Evolutionary conservation across 2,113 vertebrate species (phyloP).

Genomic region (Cairina moschata): DNA sequence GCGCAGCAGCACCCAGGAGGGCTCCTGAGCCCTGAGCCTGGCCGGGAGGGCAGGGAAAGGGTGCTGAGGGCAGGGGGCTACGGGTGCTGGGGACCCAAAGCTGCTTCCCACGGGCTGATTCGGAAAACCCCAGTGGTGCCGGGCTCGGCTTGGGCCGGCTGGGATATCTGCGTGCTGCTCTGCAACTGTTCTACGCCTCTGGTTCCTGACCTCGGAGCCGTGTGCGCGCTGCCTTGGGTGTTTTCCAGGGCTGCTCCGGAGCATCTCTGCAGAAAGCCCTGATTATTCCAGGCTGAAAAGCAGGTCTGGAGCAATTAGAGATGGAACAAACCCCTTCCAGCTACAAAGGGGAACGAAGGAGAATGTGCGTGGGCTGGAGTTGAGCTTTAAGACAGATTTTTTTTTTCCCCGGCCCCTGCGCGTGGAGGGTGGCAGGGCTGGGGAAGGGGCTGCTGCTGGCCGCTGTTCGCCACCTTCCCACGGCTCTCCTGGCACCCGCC

Average conservation of each 20-base stretch:
- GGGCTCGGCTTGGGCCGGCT: accelerated
- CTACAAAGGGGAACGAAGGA: not conserved
- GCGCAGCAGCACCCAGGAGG: not conserved
- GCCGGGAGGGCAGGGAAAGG: not conserved
- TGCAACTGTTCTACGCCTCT: not conserved
- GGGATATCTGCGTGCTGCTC: not conserved
- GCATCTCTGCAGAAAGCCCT: not conserved
- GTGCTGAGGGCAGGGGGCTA: not conserved
- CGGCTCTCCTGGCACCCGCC: not conserved
- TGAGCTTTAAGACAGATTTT: not conserved
- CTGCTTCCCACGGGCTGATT: not conserved
- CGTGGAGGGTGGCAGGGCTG: not conserved
- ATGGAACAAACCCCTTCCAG: not conserved
- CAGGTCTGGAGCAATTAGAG: not conserved
- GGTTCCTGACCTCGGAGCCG: not conserved
- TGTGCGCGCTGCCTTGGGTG: not conserved
- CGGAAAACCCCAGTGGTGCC: not conserved
- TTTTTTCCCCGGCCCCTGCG: not conserved
- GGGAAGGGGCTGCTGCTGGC: not conserved
- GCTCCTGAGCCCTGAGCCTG: not conserved
- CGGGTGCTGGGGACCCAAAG: accelerated
- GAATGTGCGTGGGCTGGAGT: not conserved
- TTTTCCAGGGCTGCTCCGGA: not conserved
- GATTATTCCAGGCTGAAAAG: not conserved
- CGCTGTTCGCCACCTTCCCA: not conserved